Conservation (phyloP, 2,113 vertebrate genomes). For the Stictonetta naevosa region DNA sequence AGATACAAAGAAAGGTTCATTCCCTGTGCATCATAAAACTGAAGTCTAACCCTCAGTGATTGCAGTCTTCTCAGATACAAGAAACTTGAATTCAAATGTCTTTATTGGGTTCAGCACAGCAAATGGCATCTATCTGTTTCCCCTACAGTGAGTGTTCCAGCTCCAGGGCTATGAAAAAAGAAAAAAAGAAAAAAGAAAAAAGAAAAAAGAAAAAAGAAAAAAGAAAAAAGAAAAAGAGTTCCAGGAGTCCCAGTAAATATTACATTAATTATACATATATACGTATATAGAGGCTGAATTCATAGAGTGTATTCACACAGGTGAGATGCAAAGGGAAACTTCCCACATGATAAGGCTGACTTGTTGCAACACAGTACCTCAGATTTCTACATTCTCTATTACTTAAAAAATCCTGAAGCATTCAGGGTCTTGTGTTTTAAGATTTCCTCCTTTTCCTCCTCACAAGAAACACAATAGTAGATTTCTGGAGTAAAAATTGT, state of each 20-base stretch:
- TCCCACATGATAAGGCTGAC: background rate
- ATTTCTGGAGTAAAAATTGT: background rate
- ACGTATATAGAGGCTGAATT: background rate
- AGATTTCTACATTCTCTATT: background rate
- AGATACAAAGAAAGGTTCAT: background rate
- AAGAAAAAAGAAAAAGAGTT: no score
- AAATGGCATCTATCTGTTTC: background rate
- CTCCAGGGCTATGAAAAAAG: background rate
- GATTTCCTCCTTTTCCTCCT: background rate
- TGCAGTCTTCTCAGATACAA: background rate
- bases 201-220: background rate
- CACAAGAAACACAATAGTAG: background rate
- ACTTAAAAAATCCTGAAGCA: background rate
- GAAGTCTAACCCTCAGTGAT: background rate
- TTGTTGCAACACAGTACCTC: background rate
- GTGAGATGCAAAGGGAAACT: background rate
- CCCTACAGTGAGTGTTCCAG: background rate
- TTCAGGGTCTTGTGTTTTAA: background rate
- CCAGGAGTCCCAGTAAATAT: background rate
- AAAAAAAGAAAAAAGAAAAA: background rate
- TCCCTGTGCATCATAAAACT: background rate
- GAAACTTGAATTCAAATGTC: background rate
- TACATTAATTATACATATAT: background rate
- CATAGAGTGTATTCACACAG: background rate
- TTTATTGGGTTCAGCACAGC: background rate